phyloP scores from a whole-genome alignment of 2,113 vertebrate species.

The Dryoscopus gambensis region DNA sequence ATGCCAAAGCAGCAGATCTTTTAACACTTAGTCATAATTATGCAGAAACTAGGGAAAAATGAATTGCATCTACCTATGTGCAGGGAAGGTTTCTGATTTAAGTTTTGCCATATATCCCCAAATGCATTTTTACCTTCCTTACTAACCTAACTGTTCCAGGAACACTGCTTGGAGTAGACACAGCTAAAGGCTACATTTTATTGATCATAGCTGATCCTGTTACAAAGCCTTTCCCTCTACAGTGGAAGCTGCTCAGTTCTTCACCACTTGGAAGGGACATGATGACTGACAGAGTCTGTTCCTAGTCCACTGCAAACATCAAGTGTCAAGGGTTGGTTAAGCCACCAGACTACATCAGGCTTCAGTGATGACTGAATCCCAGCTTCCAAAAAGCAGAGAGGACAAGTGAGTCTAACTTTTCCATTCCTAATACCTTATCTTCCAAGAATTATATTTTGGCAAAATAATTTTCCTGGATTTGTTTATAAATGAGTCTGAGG shows the following conservation, averaged over 20 bases:
- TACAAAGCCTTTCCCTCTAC: not conserved
- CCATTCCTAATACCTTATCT: not conserved
- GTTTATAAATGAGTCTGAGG: not conserved
- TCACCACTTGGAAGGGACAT: not conserved
- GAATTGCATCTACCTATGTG: not conserved
- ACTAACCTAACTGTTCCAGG: not conserved
- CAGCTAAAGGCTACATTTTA: not conserved
- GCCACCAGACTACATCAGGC: not conserved
- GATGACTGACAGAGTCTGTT: not conserved
- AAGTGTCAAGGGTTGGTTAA: not conserved
- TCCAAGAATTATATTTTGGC: not conserved
- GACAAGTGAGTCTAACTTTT: not conserved
- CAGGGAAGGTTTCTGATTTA: not conserved
- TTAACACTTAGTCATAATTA: not conserved
- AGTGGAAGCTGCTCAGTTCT: not conserved
- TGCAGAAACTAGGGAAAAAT: not conserved
- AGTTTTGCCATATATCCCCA: not conserved
- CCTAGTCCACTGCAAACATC: not conserved
- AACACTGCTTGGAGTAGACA: not conserved
- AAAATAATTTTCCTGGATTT: not conserved
- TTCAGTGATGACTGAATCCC: not conserved
- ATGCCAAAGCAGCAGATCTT: not conserved
- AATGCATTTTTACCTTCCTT: not conserved
- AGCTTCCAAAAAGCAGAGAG: not conserved
- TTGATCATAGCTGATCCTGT: not conserved